Percentiles rank a stretch among this genome's conserved stretches.
phyloP scores from a whole-genome alignment of 2,113 vertebrate species.

The Plestiodon gilberti region DNA sequence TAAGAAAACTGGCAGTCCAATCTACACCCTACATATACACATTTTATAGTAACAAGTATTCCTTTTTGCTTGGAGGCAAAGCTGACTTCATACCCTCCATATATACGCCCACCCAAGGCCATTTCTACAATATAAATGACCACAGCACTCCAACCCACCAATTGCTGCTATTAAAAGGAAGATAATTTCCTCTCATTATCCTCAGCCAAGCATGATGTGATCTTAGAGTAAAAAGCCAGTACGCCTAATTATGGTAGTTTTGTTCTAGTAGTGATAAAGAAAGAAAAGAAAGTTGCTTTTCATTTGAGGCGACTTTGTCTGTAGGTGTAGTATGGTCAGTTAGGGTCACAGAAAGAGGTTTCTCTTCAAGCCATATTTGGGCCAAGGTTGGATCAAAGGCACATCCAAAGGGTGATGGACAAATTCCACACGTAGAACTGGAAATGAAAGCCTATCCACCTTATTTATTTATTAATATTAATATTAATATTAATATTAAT shows the following conservation, averaged over 20 bases:
- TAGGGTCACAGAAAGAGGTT: not conserved
- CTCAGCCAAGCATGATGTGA: conserved; percentile 63
- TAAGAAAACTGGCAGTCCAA: not conserved
- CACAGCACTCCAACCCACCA: conserved; percentile 61
- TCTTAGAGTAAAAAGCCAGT: conserved; percentile 56
- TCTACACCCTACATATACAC: not conserved
- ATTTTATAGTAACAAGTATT: not conserved
- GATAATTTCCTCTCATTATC: conserved; percentile 72
- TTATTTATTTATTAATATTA: too few relatives aligned
- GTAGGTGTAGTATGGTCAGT: conserved; percentile 2
- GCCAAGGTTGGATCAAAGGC: conserved; percentile 41
- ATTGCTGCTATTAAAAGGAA: conserved; percentile 64
- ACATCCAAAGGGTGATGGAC: conserved; percentile 18
- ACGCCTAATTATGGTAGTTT: conserved; percentile 64
- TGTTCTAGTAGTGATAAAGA: conserved; percentile 54
- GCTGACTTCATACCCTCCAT: not conserved
- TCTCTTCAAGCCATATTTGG: not conserved
- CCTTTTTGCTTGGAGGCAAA: not conserved
- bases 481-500: too few relatives aligned
- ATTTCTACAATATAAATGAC: conserved; percentile 56
- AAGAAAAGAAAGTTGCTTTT: conserved; percentile 49
- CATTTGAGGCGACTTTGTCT: conserved; percentile 55
- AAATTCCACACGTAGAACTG: conserved; percentile 12
- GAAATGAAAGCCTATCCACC: conserved; percentile 20
- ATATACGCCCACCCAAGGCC: conserved; percentile 35